phyloP scores from a whole-genome alignment of 2,113 vertebrate species.

The Megaceryle torquata region DNA sequence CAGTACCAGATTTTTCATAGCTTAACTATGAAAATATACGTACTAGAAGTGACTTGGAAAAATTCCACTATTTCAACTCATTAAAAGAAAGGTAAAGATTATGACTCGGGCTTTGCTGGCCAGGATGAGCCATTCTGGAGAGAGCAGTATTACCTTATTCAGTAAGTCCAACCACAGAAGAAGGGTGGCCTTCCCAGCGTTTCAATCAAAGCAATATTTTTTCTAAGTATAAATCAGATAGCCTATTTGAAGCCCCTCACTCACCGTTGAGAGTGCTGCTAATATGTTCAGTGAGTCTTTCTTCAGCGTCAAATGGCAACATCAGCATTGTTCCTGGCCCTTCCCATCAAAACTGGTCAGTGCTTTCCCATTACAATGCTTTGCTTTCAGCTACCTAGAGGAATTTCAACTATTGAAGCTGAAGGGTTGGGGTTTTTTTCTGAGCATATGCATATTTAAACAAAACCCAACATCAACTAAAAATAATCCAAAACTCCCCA shows the following conservation, averaged over 20 bases:
- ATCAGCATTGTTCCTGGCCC: background rate
- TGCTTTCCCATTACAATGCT: background rate
- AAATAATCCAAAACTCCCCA: background rate
- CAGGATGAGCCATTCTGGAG: background rate
- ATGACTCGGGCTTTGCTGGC: background rate
- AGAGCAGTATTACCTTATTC: background rate
- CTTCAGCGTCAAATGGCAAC: background rate
- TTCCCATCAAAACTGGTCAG: background rate
- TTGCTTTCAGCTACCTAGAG: background rate
- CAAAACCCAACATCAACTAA: background rate
- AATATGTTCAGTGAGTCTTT: background rate
- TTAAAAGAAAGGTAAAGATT: background rate
- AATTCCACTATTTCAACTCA: background rate
- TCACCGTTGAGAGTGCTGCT: background rate
- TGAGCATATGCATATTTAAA: background rate
- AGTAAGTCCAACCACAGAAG: background rate
- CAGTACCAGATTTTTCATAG: background rate
- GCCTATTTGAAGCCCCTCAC: background rate
- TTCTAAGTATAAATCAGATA: background rate
- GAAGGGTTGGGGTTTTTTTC: background rate
- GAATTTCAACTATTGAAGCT: background rate
- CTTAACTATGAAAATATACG: background rate
- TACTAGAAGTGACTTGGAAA: background rate
- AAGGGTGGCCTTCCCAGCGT: background rate
- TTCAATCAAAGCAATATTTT: background rate